Evolutionary conservation across 2,797 vertebrate species (phyloP).

Genomic region (Holocentrus rufus): DNA sequence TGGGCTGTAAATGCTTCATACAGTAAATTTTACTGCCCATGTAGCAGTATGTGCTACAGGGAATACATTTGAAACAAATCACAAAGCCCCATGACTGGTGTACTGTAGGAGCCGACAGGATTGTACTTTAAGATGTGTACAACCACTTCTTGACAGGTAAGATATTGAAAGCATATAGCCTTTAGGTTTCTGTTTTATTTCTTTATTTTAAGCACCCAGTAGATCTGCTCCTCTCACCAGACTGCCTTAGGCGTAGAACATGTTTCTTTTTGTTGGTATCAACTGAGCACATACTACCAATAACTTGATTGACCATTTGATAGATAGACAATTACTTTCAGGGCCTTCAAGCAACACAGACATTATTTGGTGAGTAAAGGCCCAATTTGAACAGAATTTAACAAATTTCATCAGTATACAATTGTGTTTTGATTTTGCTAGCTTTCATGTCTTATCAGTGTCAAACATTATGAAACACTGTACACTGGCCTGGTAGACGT

Average conservation of each 20-base stretch:
- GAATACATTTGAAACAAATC: slow-evolving; percentile 12
- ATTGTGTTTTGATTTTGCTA: neutral
- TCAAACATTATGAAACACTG: neutral
- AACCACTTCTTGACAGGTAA: neutral
- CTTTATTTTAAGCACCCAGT: slow-evolving; percentile 3
- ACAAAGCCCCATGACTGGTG: slow-evolving; percentile 15
- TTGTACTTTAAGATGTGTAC: neutral
- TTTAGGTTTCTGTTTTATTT: slow-evolving; percentile 1
- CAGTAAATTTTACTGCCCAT: neutral
- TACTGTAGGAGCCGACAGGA: slow-evolving; percentile 1
- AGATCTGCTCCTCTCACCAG: slow-evolving; percentile 25
- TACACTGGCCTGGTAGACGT: too few species aligned
- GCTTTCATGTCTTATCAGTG: neutral
- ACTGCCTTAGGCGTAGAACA: slow-evolving; percentile 32
- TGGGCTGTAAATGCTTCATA: slow-evolving; percentile 5
- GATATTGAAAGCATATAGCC: neutral
- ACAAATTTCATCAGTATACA: slow-evolving; percentile 13
- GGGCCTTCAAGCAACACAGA: slow-evolving; percentile 2
- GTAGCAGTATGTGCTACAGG: slow-evolving; percentile 10
- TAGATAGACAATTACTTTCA: slow-evolving; percentile 29
- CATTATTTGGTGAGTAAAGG: slow-evolving; percentile 17
- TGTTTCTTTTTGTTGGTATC: slow-evolving; percentile 35
- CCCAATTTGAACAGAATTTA: slow-evolving; percentile 23
- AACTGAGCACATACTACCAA: slow-evolving; percentile 27
- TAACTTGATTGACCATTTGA: slow-evolving; percentile 32